These are phyloP conservation scores for Coryphaenoides rupestris DNA, from an alignment of 2,113 vertebrate genomes.

Conservation along the genomic window DNA sequence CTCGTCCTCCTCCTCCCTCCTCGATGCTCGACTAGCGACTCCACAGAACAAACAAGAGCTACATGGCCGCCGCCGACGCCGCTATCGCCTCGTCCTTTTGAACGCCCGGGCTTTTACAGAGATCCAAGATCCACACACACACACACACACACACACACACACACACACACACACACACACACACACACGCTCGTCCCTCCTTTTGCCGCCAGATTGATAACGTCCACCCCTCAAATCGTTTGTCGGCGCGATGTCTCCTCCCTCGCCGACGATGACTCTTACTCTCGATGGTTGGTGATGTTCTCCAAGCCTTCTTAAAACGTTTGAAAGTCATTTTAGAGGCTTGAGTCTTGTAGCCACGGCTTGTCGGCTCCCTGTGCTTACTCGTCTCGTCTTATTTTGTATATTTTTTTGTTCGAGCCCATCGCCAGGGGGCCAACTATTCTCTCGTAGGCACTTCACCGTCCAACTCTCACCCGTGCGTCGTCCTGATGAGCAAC, in stretches of 20 bases:
- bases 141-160: background rate
- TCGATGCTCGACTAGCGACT: constrained; percentile 19
- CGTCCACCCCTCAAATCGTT: background rate
- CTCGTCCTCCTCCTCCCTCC: no score
- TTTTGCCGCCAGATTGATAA: constrained; percentile 3
- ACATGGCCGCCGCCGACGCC: no score
- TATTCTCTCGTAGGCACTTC: no score
- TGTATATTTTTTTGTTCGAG: no score
- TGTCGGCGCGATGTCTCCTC: background rate
- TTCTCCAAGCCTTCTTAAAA: background rate
- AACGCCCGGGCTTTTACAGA: constrained; percentile 36
- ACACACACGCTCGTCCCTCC: constrained; percentile 16
- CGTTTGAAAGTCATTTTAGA: constrained; percentile 25
- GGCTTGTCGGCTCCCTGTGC: background rate
- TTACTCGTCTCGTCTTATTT: background rate
- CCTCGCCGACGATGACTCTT: background rate
- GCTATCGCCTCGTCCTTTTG: constrained; percentile 23
- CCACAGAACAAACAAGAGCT: constrained; percentile 17
- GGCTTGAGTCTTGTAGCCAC: background rate
- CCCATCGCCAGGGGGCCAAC: no score
- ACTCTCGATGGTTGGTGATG: background rate
- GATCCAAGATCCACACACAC: constrained; percentile 24
- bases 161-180: constrained; percentile 6
- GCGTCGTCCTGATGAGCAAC: no score
- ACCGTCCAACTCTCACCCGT: no score